These are phyloP conservation scores for Forficula auricularia DNA, from an alignment of 1,140 invertebrate genomes.

Conservation along the genomic window DNA sequence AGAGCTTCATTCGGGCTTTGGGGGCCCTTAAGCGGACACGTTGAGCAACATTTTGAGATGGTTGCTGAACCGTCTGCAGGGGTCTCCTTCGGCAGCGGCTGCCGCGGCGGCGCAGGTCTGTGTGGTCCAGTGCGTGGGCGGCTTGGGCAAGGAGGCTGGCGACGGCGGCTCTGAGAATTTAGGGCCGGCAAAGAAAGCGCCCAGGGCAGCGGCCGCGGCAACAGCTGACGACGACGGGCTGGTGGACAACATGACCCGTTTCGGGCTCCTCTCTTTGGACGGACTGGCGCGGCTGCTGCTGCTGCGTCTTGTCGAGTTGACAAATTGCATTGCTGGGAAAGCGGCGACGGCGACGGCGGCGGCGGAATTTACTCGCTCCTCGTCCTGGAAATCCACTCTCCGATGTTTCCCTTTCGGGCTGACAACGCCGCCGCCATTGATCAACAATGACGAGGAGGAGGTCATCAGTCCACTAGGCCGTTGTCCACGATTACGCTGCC, in stretches of 20 bases:
- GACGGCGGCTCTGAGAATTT: slow-evolving; percentile 42
- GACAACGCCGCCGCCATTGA: neutral
- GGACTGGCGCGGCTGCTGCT: slow-evolving; percentile 25
- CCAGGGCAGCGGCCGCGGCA: neutral
- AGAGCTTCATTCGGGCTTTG: no score
- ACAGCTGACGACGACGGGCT: neutral
- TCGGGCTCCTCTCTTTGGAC: slow-evolving; percentile 17
- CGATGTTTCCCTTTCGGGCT: slow-evolving; percentile 8
- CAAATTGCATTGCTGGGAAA: no score
- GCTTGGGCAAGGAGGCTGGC: slow-evolving; percentile 36
- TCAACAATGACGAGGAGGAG: no score
- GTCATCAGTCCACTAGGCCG: no score
- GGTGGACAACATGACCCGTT: neutral
- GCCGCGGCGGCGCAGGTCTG: no score
- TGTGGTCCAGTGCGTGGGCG: slow-evolving; percentile 35
- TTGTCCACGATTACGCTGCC: no score
- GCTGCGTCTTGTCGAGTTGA: slow-evolving; percentile 5
- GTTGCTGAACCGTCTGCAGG: slow-evolving; percentile 12
- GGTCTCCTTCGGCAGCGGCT: no score
- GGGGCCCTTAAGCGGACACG: slow-evolving; percentile 34
- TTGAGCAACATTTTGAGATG: slow-evolving; percentile 38
- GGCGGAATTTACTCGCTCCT: no score
- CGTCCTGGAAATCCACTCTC: slow-evolving; percentile 4
- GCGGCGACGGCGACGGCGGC: no score
- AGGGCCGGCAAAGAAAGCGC: slow-evolving; percentile 35